Percentiles rank a stretch among this genome's conserved stretches.
Conservation (phyloP, 2,888 invertebrate species). For the Drosophila fulvimacula region DNA sequence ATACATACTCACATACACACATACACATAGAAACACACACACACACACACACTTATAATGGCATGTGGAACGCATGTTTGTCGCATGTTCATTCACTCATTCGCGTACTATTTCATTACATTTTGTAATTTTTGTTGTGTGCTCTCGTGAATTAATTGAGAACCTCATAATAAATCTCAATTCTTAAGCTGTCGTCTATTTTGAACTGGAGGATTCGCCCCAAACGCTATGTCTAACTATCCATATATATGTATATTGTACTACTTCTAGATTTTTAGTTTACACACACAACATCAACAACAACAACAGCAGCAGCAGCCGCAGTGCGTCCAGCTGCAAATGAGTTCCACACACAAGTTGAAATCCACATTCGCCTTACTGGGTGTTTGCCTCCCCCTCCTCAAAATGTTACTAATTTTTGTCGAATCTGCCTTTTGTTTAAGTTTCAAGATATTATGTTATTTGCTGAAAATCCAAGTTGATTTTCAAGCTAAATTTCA, state of each 20-base stretch:
- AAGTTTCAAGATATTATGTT: constrained; percentile 63
- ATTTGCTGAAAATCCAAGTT: constrained; percentile 21
- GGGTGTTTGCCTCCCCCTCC: constrained; percentile 20
- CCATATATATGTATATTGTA: constrained; percentile 54
- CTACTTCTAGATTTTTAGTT: constrained; percentile 78
- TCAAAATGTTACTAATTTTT: constrained; percentile 59
- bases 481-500: constrained; percentile 31
- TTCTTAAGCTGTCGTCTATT: constrained; percentile 23
- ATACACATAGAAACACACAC: constrained; percentile 14
- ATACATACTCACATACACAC: constrained; percentile 29
- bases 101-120: constrained; percentile 50
- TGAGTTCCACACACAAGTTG: constrained; percentile 56
- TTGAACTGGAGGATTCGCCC: constrained; percentile 13
- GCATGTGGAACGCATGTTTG: constrained; percentile 63
- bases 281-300: constrained; percentile 45
- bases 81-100: constrained; percentile 56
- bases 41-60: constrained; percentile 18
- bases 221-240: constrained; percentile 48
- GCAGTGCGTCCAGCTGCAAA: constrained; percentile 47
- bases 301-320: constrained; percentile 14
- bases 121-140: constrained; percentile 58
- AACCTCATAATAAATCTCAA: constrained; percentile 43
- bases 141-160: constrained; percentile 38
- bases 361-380: constrained; percentile 45
- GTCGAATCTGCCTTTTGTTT: constrained; percentile 58